These are phyloP conservation scores for Diadromus collaris DNA, from an alignment of 2,888 invertebrate species.

Conservation along the genomic window DNA sequence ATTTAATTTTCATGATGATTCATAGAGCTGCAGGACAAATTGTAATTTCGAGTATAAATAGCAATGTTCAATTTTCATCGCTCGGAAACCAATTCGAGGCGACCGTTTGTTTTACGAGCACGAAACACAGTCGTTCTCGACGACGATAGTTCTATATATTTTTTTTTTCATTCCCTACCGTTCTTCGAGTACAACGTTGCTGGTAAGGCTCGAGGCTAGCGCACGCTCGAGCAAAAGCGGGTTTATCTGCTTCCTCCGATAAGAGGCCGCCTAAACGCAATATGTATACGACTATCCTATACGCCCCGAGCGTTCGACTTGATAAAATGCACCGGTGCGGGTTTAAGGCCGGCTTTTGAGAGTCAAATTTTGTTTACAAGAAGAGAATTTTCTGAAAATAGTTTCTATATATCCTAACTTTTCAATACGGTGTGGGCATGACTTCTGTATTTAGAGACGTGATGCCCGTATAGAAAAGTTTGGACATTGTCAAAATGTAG, in stretches of 20 bases:
- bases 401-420: no score
- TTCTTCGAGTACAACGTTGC: constrained; percentile 7
- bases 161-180: constrained; percentile 11
- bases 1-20: background rate
- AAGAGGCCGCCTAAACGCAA: constrained; percentile 31
- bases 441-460: background rate
- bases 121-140: constrained; percentile 17
- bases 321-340: constrained; percentile 18
- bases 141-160: background rate
- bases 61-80: constrained; percentile 23
- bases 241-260: constrained; percentile 52
- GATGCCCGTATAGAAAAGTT: background rate
- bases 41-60: background rate
- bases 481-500: background rate
- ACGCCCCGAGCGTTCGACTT: background rate
- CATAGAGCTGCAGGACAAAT: background rate
- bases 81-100: background rate
- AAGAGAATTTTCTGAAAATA: background rate
- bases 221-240: constrained; percentile 23
- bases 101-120: background rate
- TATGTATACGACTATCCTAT: constrained; percentile 1
- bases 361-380: background rate
- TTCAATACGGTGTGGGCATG: no score
- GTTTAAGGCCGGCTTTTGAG: constrained; percentile 7
- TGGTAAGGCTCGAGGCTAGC: background rate